Evolutionary conservation across 2,888 invertebrate genomes (phyloP), one percentile per base, ranked within the genome.

Genomic region (Teleogryllus oceanicus): DNA sequence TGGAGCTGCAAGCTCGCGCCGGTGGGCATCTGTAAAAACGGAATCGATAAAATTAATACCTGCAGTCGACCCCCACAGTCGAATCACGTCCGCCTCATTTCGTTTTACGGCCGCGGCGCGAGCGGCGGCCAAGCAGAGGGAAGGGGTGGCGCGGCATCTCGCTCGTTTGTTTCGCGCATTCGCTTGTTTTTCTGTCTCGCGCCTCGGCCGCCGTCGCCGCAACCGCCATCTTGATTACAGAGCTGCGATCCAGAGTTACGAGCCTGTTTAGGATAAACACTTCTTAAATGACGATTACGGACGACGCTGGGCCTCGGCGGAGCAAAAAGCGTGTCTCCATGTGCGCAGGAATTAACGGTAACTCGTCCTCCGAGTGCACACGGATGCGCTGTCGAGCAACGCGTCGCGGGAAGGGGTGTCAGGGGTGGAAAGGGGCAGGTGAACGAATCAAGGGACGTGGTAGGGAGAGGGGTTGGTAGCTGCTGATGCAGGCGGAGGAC

Each of bases 161-260:
- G 37, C 16, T 62, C 62, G 62, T 62, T 62, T 62, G 62, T 62
- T 62, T 62, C 62, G 62, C 62, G n/a, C 62, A 62, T 62, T 62
- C 62, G n/a, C 62, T 62, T 62, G 62, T 62, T 62, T 62, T 62
- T 62, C 62, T 18, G 62, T 62, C n/a, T 62, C 62, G n/a, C n/a
- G 62, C 62, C n/a, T 62, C 37, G 37, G 37, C 37, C 37, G 37
- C 37, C 37, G 37, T 37, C 37, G 16, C 62, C 62, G n/a, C n/a
- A 62, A 18, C 62, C 13, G 62, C 62, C 62, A 62, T 62, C 62
- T 62, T 62, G 62, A 62, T 62, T 62, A 62, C n/a, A 62, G 62
- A 62, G 62, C n/a, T 18, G 62, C n/a, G 62, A 62, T 18, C 62
- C 13, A n/a, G 62, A 62, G 62, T 18, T 62, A 18, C 16, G 62